Evolutionary conservation across 2,797 vertebrate genomes (phyloP).

Genomic region (Phrynocephalus guinanensis): DNA sequence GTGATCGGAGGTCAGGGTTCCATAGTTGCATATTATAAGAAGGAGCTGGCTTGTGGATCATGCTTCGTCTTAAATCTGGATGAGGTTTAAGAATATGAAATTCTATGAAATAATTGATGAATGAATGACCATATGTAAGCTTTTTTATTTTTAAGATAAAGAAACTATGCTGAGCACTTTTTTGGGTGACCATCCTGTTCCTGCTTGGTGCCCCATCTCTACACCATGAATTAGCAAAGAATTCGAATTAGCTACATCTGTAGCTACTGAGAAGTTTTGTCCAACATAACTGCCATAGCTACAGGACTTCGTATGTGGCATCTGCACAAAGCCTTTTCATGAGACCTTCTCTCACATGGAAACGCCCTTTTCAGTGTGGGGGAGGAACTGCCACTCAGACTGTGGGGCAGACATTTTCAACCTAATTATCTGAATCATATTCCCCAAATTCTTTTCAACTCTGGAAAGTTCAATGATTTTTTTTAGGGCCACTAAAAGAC

Average conservation of each 20-base stretch:
- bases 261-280: not conserved
- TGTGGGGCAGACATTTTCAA: not conserved
- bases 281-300: not conserved
- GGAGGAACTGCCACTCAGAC: not conserved
- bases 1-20: too few species aligned
- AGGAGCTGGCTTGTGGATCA: not conserved
- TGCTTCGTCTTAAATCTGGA: conserved; percentile 7
- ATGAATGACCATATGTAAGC: conserved; percentile 34
- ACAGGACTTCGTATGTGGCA: not conserved
- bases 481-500: not conserved
- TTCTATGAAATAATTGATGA: not conserved
- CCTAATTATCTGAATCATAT: not conserved
- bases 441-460: not conserved
- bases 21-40: conserved; percentile 26
- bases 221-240: not conserved
- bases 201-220: not conserved
- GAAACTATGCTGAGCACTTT: not conserved
- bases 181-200: not conserved
- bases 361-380: rapidly evolving
- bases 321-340: not conserved
- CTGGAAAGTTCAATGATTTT: not conserved
- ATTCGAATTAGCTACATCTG: not conserved
- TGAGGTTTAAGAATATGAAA: conserved; percentile 22
- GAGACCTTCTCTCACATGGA: not conserved
- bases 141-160: not conserved